Conservation (phyloP, 2,888 invertebrate genomes). For the Tuberolachnus salignus region DNA sequence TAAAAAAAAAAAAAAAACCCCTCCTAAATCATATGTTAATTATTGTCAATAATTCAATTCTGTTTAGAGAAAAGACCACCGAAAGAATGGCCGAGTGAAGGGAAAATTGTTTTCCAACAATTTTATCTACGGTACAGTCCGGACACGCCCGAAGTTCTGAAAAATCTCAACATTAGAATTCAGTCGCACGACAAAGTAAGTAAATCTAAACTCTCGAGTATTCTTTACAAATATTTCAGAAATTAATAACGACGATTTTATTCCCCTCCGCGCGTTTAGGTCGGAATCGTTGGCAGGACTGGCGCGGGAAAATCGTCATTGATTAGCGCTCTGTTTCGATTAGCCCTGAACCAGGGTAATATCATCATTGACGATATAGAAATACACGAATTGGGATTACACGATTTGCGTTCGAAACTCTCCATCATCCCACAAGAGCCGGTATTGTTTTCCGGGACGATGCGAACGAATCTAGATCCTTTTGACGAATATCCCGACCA, state of each 20-base stretch:
- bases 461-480: slow-evolving; percentile 89
- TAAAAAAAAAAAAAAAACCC: too few relatives aligned
- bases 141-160: slow-evolving; percentile 76
- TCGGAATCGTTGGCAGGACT: slow-evolving; percentile 82
- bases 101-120: slow-evolving; percentile 72
- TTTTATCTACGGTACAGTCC: slow-evolving; percentile 76
- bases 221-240: not conserved
- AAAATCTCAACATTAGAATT: slow-evolving; percentile 71
- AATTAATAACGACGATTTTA: not conserved
- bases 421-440: slow-evolving; percentile 88
- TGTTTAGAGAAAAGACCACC: slow-evolving; percentile 62
- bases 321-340: slow-evolving; percentile 79
- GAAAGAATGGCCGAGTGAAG: slow-evolving; percentile 76
- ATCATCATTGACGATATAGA: slow-evolving; percentile 82
- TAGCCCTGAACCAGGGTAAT: slow-evolving; percentile 77
- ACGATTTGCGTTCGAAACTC: slow-evolving; percentile 75
- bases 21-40: too few relatives aligned
- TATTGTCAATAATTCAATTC: too few relatives aligned
- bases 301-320: slow-evolving; percentile 84
- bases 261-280: slow-evolving; percentile 66
- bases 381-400: slow-evolving; percentile 73
- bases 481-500: slow-evolving; percentile 80
- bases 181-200: slow-evolving; percentile 70
- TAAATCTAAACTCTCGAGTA: slow-evolving; percentile 9
- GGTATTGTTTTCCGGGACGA: slow-evolving; percentile 82